A percentile compares a stretch with the other conserved stretches of the same genome.
phyloP scores from a whole-genome alignment of 2,113 vertebrate genomes.

The Forbesichthys agassizii region DNA sequence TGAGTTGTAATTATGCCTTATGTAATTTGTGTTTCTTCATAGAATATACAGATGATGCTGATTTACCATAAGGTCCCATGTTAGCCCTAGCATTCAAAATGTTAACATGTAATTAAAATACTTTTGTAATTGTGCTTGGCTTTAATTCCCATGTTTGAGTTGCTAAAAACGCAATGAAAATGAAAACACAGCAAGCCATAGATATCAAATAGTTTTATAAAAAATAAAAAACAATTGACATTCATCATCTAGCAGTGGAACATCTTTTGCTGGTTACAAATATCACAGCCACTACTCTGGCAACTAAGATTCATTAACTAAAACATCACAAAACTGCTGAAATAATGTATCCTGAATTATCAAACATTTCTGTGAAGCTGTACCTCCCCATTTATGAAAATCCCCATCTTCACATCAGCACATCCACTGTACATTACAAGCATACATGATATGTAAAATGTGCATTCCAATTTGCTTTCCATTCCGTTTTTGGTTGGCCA shows the following conservation, averaged over 20 bases:
- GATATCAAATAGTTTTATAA: slow-evolving; percentile 38
- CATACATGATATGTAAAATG: neutral
- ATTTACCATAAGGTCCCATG: slow-evolving; percentile 16
- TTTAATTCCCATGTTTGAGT: neutral
- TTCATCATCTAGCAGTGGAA: slow-evolving; percentile 19
- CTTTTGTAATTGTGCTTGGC: slow-evolving; percentile 52
- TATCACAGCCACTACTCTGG: slow-evolving; percentile 38
- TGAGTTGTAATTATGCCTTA: slow-evolving; percentile 1
- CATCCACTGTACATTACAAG: no score
- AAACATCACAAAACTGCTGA: no score
- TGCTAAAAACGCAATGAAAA: neutral
- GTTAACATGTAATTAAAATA: slow-evolving; percentile 67
- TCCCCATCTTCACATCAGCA: no score
- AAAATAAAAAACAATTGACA: slow-evolving; percentile 5
- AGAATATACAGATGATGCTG: neutral
- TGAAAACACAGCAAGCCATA: neutral
- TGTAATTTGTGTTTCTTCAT: neutral
- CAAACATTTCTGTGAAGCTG: no score
- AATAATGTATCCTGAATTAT: no score
- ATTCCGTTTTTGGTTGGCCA: no score
- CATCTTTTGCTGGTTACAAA: slow-evolving; percentile 48
- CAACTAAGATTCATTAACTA: slow-evolving; percentile 20
- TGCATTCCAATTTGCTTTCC: neutral
- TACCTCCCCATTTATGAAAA: no score
- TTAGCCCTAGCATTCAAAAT: slow-evolving; percentile 56